A percentile compares a stretch with the other conserved stretches of the same genome.
Evolutionary conservation across 2,888 invertebrate genomes (phyloP).

Genomic region (Archips xylosteana): DNA sequence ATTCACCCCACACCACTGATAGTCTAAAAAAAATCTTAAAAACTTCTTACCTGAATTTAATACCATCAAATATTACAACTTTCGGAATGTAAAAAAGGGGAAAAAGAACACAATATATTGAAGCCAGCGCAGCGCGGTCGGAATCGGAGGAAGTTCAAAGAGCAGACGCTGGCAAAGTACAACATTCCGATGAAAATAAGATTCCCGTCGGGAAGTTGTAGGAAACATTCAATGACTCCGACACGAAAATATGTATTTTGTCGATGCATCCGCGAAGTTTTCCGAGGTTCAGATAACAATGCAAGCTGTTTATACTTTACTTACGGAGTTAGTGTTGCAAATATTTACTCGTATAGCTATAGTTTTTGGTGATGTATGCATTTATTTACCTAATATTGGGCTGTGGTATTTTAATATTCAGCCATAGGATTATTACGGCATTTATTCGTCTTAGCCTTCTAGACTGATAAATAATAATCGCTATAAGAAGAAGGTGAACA

Average conservation of each 20-base stretch:
- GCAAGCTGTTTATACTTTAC: constrained; percentile 4
- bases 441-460: not conserved
- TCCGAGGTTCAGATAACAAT: constrained; percentile 36
- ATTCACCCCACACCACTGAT: too few species aligned
- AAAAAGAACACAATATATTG: constrained; percentile 30
- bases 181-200: constrained; percentile 72
- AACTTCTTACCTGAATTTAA: not conserved
- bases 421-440: too few species aligned
- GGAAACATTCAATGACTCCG: constrained; percentile 63
- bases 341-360: not conserved
- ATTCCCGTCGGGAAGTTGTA: constrained; percentile 62
- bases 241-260: constrained; percentile 55
- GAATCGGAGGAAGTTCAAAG: constrained; percentile 59
- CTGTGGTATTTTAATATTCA: too few species aligned
- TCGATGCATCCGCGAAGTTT: constrained; percentile 53
- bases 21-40: not conserved
- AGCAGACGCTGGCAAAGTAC: constrained; percentile 61
- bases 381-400: too few species aligned
- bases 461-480: not conserved
- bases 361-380: too few species aligned
- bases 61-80: constrained; percentile 20
- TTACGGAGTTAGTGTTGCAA: not conserved
- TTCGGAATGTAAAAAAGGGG: constrained; percentile 12
- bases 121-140: constrained; percentile 36
- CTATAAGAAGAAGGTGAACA: too few species aligned